Conservation (phyloP, 2,113 vertebrate species). For the Syrmaticus mikado region DNA sequence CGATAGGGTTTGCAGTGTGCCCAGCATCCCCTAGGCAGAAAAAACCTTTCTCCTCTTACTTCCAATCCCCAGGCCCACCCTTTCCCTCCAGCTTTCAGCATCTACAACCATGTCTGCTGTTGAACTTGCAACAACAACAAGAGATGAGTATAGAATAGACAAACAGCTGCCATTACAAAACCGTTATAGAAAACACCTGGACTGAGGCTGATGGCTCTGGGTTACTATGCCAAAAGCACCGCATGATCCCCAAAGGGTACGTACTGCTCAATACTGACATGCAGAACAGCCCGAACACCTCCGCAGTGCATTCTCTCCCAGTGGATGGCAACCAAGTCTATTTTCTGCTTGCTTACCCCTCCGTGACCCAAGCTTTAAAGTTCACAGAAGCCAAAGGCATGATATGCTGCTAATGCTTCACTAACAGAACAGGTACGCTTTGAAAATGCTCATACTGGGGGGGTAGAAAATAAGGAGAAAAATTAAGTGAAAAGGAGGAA, state of each 20-base stretch:
- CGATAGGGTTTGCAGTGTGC: rapidly evolving
- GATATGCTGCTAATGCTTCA: neutral
- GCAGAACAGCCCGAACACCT: neutral
- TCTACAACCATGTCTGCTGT: neutral
- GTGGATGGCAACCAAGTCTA: neutral
- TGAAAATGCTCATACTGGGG: neutral
- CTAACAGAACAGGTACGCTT: neutral
- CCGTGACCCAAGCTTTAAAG: neutral
- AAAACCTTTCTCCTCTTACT: rapidly evolving
- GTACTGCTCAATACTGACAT: neutral
- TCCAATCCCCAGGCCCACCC: neutral
- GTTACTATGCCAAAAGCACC: neutral
- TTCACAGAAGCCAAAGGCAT: neutral
- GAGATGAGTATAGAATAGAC: neutral
- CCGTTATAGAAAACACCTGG: neutral
- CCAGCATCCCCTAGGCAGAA: neutral
- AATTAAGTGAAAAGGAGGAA: neutral
- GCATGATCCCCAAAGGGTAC: rapidly evolving
- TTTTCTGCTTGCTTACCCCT: neutral
- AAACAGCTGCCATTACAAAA: neutral
- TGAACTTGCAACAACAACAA: neutral
- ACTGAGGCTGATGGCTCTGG: neutral
- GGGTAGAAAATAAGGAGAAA: neutral
- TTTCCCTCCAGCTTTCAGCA: neutral
- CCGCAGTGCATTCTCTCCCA: neutral